Evolutionary conservation across 2,797 vertebrate genomes (phyloP), one percentile per base, ranked within the genome.

Genomic region (Echeneis naucrates): DNA sequence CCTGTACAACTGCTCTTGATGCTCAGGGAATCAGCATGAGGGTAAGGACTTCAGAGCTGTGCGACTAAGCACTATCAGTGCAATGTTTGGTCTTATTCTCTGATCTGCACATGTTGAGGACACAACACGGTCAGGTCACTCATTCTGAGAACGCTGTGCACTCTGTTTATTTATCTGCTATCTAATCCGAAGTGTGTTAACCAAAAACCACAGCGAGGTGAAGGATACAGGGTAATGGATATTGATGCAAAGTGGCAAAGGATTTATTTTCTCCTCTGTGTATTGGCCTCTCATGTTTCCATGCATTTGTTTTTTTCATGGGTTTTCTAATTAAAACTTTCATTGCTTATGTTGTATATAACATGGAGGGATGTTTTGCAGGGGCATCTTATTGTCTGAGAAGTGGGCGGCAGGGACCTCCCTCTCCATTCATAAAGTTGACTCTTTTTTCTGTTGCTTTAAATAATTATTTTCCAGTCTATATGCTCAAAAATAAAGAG

Each of bases 281-380:
- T 71, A 66, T 83, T 78, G 81, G 72, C 83, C 37, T 83, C 86
- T 90, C 76, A 27, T 84, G 83, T 90, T 92, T 85, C 82, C 19
- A 8, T 80, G 82, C 82, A 71, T 89, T 91, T 88, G 82, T 88
- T 88, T 90, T 90, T 88, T 90, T 87, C 72, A 65, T 83, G 81
- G 81, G 78, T 87, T 91, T 91, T 88, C 83, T 90, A 89, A 91
- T 93, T 90, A 87, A 90, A 89, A 89, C 81, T 78, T 10, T 30
- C 48, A 51, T 17, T 73, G 77, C 65, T 83, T 72, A 73, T 73
- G 80, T 85, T 87, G 74, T 71, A 62, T 77, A n/a, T 87, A 87
- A 88, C 74, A 65, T 51, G 44, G 77, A 81, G 53, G 56, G 70
- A 79, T 82, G 68, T 54, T 72, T 78, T 59, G 26, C 64, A 56